Evolutionary conservation across 2,888 invertebrate species (phyloP).

Genomic region (Corbicula japonica): DNA sequence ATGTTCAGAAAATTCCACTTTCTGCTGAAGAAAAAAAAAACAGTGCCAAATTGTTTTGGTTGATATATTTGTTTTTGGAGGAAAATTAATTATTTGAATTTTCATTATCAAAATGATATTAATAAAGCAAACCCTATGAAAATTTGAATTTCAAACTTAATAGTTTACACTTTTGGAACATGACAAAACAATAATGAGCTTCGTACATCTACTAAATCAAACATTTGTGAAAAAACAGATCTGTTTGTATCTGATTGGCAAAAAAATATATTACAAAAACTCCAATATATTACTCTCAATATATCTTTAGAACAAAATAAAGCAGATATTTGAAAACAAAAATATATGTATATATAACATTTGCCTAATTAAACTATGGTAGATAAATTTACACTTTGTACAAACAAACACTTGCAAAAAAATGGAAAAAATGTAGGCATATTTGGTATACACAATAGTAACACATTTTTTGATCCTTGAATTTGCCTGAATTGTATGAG

Average conservation of each 20-base stretch:
- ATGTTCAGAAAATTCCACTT: no score
- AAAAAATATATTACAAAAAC: slow-evolving; percentile 68
- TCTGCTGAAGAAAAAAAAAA: no score
- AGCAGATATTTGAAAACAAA: slow-evolving; percentile 62
- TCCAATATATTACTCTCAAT: slow-evolving; percentile 69
- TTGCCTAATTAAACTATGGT: slow-evolving; percentile 42
- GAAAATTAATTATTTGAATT: no score
- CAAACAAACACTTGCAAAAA: slow-evolving; percentile 42
- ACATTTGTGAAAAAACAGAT: slow-evolving; percentile 50
- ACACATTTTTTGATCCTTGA: slow-evolving; percentile 42
- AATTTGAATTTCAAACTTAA: neutral
- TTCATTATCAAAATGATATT: no score
- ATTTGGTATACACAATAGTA: slow-evolving; percentile 44
- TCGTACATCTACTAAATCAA: slow-evolving; percentile 22
- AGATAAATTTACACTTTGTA: slow-evolving; percentile 55
- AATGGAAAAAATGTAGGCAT: slow-evolving; percentile 44
- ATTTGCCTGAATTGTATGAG: slow-evolving; percentile 45
- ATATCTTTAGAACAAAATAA: slow-evolving; percentile 67
- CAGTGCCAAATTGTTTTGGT: no score
- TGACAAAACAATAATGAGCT: neutral
- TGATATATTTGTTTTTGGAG: no score
- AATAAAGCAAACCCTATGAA: no score
- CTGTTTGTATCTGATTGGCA: slow-evolving; percentile 47
- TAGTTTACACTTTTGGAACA: neutral
- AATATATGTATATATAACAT: slow-evolving; percentile 65